These are phyloP conservation scores for Capromys pilorides DNA, from an alignment of 2,797 vertebrate species.

Conservation along the genomic window DNA sequence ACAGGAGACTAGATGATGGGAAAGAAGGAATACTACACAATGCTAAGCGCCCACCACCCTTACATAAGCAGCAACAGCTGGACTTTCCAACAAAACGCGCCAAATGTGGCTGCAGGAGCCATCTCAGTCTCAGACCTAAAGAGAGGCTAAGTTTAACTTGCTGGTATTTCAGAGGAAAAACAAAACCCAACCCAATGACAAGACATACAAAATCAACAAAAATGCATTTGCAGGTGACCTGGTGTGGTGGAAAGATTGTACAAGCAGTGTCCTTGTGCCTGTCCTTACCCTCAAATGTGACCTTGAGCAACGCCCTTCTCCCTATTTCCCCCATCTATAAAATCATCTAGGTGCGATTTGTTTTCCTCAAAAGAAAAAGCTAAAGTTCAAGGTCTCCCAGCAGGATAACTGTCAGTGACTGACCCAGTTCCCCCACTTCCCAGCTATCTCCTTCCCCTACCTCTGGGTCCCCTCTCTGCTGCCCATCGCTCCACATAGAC, in stretches of 20 bases:
- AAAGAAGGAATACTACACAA: background rate
- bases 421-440: background rate
- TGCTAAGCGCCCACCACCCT: background rate
- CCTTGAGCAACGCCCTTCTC: background rate
- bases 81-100: background rate
- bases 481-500: too few relatives aligned
- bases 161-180: background rate
- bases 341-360: background rate
- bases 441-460: background rate
- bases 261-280: too few relatives aligned
- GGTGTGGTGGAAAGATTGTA: background rate
- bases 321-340: background rate
- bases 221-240: background rate
- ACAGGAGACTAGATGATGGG: background rate
- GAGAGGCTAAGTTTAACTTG: conserved; percentile 8
- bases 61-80: background rate
- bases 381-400: background rate
- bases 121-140: background rate
- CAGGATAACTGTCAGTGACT: background rate
- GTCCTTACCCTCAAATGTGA: background rate
- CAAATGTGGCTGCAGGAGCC: background rate
- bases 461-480: background rate
- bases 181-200: background rate
- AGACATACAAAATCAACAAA: background rate
- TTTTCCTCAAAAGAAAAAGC: background rate